Conservation (phyloP, 2,888 invertebrate genomes). For the Antitype chi region DNA sequence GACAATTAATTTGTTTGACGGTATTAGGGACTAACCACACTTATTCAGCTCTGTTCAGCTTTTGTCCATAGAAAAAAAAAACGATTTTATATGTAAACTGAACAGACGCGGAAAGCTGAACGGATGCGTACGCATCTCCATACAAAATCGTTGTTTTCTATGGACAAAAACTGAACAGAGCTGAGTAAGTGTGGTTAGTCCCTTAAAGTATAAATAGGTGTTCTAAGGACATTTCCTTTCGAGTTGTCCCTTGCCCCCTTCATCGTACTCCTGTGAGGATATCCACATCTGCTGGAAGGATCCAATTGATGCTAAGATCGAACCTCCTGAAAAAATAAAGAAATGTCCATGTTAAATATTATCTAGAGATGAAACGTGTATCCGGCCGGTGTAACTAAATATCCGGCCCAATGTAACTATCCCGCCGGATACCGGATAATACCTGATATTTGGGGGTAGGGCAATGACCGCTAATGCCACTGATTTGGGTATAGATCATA, state of each 20-base stretch:
- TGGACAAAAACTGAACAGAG: too few species aligned
- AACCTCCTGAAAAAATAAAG: slow-evolving; percentile 91
- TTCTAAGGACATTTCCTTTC: slow-evolving; percentile 97
- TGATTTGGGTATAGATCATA: too few species aligned
- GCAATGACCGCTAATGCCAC: too few species aligned
- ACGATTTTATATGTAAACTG: too few species aligned
- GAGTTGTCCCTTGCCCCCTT: slow-evolving; percentile 98
- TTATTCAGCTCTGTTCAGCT: too few species aligned
- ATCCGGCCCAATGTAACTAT: background rate
- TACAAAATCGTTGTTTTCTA: too few species aligned
- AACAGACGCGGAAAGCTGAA: too few species aligned
- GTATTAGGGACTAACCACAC: too few species aligned
- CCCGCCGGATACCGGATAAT: background rate
- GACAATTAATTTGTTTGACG: background rate
- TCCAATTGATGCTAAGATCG: slow-evolving; percentile 99
- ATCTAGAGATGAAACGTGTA: background rate
- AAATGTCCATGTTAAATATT: background rate
- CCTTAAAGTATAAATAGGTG: slow-evolving; percentile 7
- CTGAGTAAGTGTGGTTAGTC: too few species aligned
- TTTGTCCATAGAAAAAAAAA: too few species aligned
- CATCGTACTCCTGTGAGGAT: slow-evolving; percentile 99
- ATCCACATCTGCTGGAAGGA: slow-evolving; percentile 99
- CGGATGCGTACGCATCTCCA: too few species aligned
- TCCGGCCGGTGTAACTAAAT: background rate
- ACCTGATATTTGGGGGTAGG: too few species aligned